Evolutionary conservation across 2,797 vertebrate species (phyloP).

Genomic region (Xenops minutus): DNA sequence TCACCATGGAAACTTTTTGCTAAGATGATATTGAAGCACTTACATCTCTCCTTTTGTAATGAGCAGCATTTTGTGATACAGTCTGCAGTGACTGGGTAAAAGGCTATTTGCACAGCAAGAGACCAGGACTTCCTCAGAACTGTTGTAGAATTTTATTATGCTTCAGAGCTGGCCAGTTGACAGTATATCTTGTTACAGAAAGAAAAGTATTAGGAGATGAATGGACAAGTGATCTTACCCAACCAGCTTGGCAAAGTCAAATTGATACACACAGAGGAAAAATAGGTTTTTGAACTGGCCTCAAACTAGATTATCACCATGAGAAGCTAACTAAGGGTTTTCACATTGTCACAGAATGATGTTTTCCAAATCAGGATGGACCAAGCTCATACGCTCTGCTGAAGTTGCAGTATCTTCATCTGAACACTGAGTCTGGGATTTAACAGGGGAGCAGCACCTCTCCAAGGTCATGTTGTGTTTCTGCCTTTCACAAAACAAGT

Average conservation of each 20-base stretch:
- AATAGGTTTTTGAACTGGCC: not conserved
- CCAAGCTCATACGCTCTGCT: not conserved
- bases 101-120: not conserved
- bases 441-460: not conserved
- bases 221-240: not conserved
- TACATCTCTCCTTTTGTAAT: not conserved
- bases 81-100: not conserved
- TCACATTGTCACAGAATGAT: not conserved
- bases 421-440: not conserved
- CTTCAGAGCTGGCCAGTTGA: not conserved
- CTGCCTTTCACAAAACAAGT: not conserved
- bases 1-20: conserved; percentile 25
- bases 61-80: not conserved
- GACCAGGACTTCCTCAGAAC: not conserved
- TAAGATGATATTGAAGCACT: not conserved
- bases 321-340: not conserved
- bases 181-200: not conserved
- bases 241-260: not conserved
- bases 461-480: accelerated
- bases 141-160: not conserved
- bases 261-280: not conserved
- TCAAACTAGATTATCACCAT: not conserved
- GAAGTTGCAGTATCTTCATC: not conserved
- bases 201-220: not conserved
- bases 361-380: not conserved